phyloP scores from a whole-genome alignment of 2,888 invertebrate species.

The Laothoe populi region DNA sequence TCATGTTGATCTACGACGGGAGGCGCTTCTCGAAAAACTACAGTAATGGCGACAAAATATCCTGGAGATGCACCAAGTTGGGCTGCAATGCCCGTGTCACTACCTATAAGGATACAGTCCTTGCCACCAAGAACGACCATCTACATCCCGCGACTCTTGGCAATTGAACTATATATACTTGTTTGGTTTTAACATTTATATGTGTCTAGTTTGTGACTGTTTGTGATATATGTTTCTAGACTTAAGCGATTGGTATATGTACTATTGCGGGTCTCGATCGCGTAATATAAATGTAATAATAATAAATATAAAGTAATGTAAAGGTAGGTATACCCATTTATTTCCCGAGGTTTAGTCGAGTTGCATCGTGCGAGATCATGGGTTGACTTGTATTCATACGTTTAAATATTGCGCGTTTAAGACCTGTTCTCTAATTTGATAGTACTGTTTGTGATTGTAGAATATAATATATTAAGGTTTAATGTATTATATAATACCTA shows the following conservation, averaged over 20 bases:
- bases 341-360: too few species aligned
- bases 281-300: too few species aligned
- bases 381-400: too few species aligned
- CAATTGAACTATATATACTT: background rate
- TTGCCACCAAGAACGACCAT: conserved; percentile 53
- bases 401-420: too few species aligned
- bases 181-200: background rate
- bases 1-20: conserved; percentile 51
- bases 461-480: background rate
- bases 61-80: conserved; percentile 63
- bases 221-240: too few species aligned
- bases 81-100: conserved; percentile 59
- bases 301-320: too few species aligned
- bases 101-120: conserved; percentile 50
- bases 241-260: too few species aligned
- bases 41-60: conserved; percentile 56
- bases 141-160: conserved; percentile 40
- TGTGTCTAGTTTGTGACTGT: background rate
- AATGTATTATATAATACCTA: background rate
- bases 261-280: too few species aligned
- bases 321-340: too few species aligned
- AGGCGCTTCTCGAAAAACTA: conserved; percentile 60
- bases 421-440: too few species aligned
- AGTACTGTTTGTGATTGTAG: background rate
- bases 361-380: too few species aligned